A percentile compares a stretch with the other conserved stretches of the same genome.
Conservation (phyloP, 2,888 invertebrate genomes). For the Stegana nigrithorax region DNA sequence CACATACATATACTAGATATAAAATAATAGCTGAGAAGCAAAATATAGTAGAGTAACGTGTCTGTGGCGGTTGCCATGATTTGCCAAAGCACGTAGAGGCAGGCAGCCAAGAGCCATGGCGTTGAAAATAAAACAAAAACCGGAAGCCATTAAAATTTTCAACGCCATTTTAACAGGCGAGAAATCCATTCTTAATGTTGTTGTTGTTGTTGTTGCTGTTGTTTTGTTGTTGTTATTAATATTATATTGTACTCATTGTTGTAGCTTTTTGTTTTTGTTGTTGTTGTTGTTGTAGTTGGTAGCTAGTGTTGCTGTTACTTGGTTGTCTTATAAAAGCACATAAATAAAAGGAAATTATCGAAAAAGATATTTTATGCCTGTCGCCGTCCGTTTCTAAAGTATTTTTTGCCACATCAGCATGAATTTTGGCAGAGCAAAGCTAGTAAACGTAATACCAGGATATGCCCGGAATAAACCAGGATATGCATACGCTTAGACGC, state of each 20-base stretch:
- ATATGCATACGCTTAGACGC: constrained; percentile 43
- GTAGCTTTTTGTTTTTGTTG: neutral
- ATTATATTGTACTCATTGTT: neutral
- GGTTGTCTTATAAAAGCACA: constrained; percentile 32
- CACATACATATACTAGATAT: too few relatives aligned
- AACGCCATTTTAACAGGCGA: constrained; percentile 14
- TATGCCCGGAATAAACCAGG: neutral
- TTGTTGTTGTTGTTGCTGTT: constrained; percentile 15
- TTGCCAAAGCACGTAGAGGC: neutral
- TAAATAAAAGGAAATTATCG: constrained; percentile 53
- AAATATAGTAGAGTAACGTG: neutral
- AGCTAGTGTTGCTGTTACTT: neutral
- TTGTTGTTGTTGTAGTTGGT: constrained; percentile 10
- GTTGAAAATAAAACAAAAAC: constrained; percentile 19
- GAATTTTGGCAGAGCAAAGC: constrained; percentile 12
- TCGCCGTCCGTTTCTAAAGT: constrained; percentile 28
- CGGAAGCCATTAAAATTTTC: constrained; percentile 17
- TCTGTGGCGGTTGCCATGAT: neutral
- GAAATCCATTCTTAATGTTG: neutral
- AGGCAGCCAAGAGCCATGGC: too few relatives aligned
- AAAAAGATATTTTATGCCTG: constrained; percentile 24
- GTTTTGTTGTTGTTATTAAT: neutral
- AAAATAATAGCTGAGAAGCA: too few relatives aligned
- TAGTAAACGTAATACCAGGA: neutral
- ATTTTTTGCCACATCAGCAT: constrained; percentile 44